A percentile compares a stretch with the other conserved stretches of the same genome.
These are phyloP conservation scores for Chaetoderma sp. DNA, from an alignment of 2,888 invertebrate genomes.

Conservation along the genomic window DNA sequence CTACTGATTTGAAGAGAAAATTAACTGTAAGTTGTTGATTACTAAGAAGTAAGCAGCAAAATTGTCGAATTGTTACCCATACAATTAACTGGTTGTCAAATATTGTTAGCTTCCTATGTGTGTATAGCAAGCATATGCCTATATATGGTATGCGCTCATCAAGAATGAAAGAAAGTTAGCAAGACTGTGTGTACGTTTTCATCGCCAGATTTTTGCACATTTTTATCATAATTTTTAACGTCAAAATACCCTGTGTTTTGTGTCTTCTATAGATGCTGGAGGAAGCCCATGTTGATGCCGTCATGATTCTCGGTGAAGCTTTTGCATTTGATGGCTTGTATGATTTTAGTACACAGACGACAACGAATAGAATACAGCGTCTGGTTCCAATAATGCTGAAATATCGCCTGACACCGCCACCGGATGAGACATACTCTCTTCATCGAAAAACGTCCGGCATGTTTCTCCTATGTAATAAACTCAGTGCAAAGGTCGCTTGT, in stretches of 20 bases:
- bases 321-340: constrained; percentile 83
- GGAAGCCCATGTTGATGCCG: constrained; percentile 94
- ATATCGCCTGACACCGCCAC: constrained; percentile 95
- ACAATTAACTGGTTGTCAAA: no score
- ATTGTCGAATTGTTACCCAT: no score
- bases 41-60: no score
- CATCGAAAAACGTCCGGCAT: constrained; percentile 97
- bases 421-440: constrained; percentile 97
- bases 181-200: no score
- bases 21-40: no score
- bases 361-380: constrained; percentile 81
- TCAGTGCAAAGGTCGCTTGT: constrained; percentile 85
- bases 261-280: constrained; percentile 81
- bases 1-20: no score
- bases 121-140: no score
- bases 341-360: constrained; percentile 90
- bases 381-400: constrained; percentile 93
- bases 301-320: constrained; percentile 96
- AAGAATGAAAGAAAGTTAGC: no score
- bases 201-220: no score
- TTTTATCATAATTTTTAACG: constrained; percentile 5
- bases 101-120: no score
- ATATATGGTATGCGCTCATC: no score
- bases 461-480: constrained; percentile 90
- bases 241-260: constrained; percentile 5